These are phyloP conservation scores for Mystacornis crossleyi DNA, from an alignment of 2,113 vertebrate genomes.

Conservation along the genomic window DNA sequence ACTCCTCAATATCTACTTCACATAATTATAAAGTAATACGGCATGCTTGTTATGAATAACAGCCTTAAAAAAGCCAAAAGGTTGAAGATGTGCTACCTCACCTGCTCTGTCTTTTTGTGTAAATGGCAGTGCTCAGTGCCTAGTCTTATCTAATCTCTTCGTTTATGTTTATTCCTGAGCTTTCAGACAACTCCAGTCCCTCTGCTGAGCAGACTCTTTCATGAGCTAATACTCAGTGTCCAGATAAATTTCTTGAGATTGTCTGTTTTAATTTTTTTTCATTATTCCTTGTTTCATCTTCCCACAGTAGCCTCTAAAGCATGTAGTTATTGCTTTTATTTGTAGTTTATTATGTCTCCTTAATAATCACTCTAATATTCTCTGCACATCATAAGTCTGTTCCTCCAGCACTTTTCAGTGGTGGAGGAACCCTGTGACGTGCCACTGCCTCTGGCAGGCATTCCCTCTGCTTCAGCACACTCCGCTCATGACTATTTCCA, in stretches of 20 bases:
- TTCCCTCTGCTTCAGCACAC: neutral
- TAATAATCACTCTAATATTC: neutral
- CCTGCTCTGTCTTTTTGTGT: neutral
- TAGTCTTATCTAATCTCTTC: neutral
- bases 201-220: neutral
- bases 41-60: neutral
- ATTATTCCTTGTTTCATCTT: neutral
- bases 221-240: neutral
- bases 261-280: neutral
- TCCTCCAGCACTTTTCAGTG: neutral
- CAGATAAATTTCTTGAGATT: neutral
- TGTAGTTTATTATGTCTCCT: neutral
- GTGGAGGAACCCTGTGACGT: neutral
- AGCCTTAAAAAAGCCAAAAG: neutral
- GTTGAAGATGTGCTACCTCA: neutral
- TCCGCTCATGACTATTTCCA: accelerated
- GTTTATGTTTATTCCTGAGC: neutral
- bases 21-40: neutral
- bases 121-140: neutral
- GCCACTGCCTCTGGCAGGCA: neutral
- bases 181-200: neutral
- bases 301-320: neutral
- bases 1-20: neutral
- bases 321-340: neutral
- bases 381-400: neutral